These are phyloP conservation scores for Oryzias melastigma DNA, from an alignment of 2,113 vertebrate genomes.

Conservation along the genomic window DNA sequence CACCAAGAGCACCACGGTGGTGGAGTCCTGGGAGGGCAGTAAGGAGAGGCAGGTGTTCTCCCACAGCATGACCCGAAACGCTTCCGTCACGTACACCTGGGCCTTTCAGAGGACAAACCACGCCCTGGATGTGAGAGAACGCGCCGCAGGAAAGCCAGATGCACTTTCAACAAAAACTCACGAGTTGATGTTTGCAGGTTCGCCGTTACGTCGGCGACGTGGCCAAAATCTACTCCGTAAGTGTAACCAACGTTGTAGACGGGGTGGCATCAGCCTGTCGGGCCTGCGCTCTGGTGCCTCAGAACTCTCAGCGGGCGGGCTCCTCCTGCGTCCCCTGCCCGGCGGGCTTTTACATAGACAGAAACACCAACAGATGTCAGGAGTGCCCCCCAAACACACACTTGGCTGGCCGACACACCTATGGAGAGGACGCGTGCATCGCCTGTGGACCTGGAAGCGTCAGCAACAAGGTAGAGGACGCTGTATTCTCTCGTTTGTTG, in stretches of 20 bases:
- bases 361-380: conserved; percentile 85
- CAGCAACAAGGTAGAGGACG: conserved; percentile 85
- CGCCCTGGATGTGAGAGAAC: conserved; percentile 84
- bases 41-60: conserved; percentile 91
- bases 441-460: conserved; percentile 87
- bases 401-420: conserved; percentile 89
- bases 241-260: conserved; percentile 86
- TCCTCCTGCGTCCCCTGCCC: conserved; percentile 94
- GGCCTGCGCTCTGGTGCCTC: conserved; percentile 86
- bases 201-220: conserved; percentile 85
- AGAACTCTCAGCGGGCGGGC: conserved; percentile 72
- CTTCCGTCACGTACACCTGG: conserved; percentile 92
- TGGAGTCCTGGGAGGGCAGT: conserved; percentile 94
- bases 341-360: conserved; percentile 88
- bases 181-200: conserved; percentile 69
- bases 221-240: conserved; percentile 94
- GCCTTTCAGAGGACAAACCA: conserved; percentile 94
- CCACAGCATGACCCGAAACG: conserved; percentile 88
- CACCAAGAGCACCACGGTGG: conserved; percentile 91
- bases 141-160: neutral
- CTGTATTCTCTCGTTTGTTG: neutral
- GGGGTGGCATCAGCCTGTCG: conserved; percentile 87
- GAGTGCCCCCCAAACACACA: conserved; percentile 88
- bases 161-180: neutral
- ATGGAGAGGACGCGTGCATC: conserved; percentile 85